These are phyloP conservation scores for Carpatolechia fugitivella DNA, from an alignment of 2,888 invertebrate species.

Conservation along the genomic window DNA sequence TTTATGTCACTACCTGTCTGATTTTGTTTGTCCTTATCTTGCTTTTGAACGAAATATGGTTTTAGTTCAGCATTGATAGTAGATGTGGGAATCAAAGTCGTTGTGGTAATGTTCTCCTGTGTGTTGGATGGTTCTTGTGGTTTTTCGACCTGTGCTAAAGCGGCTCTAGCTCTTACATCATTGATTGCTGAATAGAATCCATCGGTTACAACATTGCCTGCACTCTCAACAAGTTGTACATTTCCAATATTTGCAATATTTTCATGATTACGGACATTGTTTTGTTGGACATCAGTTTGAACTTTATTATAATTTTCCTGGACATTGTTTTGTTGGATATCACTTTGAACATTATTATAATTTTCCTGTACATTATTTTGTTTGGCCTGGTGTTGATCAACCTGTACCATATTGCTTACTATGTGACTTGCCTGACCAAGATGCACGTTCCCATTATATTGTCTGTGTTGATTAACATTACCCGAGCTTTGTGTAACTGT, in stretches of 20 bases:
- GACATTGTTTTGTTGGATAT: background rate
- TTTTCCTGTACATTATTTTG: background rate
- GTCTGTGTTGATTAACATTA: background rate
- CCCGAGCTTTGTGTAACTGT: slow-evolving; percentile 61
- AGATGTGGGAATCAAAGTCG: slow-evolving; percentile 33
- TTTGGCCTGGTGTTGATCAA: background rate
- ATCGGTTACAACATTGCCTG: slow-evolving; percentile 56
- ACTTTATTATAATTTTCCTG: too few species aligned
- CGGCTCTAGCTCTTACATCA: slow-evolving; percentile 81
- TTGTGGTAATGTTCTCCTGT: slow-evolving; percentile 32
- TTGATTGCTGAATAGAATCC: slow-evolving; percentile 81
- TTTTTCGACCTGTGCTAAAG: slow-evolving; percentile 78
- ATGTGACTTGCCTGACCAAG: background rate
- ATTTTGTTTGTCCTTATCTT: slow-evolving; percentile 43
- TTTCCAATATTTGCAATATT: slow-evolving; percentile 1
- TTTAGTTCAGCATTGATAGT: slow-evolving; percentile 45
- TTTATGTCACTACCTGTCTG: slow-evolving; percentile 49
- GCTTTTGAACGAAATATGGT: slow-evolving; percentile 45
- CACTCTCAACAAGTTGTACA: slow-evolving; percentile 60
- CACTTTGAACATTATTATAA: too few species aligned
- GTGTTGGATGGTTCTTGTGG: slow-evolving; percentile 63
- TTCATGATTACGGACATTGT: background rate
- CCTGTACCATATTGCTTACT: background rate
- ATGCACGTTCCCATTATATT: background rate
- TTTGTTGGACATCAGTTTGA: background rate